phyloP scores from a whole-genome alignment of 2,113 vertebrate species.

The Hypomesus transpacificus region DNA sequence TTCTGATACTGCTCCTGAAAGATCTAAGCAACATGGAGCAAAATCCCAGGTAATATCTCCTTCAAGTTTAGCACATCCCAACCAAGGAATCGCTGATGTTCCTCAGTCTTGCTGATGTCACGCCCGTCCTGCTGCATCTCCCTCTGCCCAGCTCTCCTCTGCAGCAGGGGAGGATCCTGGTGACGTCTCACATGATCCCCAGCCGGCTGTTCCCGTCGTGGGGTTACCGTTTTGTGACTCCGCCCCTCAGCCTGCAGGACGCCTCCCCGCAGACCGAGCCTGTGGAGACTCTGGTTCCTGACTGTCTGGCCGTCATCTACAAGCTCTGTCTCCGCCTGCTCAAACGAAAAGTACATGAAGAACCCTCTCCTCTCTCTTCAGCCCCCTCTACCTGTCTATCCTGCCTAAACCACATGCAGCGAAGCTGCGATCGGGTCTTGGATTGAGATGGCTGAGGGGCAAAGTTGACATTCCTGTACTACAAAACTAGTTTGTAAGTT shows the following conservation, averaged over 20 bases:
- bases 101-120: not conserved
- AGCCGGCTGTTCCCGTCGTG: slow-evolving; percentile 23
- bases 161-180: slow-evolving; percentile 23
- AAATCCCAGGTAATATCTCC: slow-evolving; percentile 12
- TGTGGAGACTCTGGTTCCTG: slow-evolving; percentile 11
- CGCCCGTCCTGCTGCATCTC: not conserved
- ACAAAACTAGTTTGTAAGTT: not conserved
- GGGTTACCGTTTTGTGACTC: slow-evolving; percentile 15
- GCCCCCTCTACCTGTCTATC: too few species aligned
- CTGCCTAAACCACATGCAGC: not conserved
- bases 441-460: not conserved
- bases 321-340: slow-evolving; percentile 7
- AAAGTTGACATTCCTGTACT: not conserved
- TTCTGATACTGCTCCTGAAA: slow-evolving; percentile 24
- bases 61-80: not conserved
- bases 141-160: slow-evolving; percentile 14
- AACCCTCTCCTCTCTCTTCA: not conserved
- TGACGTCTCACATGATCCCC: slow-evolving; percentile 16
- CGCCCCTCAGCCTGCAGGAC: slow-evolving; percentile 16
- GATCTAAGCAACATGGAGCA: slow-evolving; percentile 30
- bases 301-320: slow-evolving; percentile 22
- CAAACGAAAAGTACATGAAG: not conserved
- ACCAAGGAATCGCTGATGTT: not conserved
- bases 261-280: not conserved
- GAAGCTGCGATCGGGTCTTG: not conserved